Evolutionary conservation across 2,888 invertebrate species (phyloP).

Genomic region (Thymelicus acteon): DNA sequence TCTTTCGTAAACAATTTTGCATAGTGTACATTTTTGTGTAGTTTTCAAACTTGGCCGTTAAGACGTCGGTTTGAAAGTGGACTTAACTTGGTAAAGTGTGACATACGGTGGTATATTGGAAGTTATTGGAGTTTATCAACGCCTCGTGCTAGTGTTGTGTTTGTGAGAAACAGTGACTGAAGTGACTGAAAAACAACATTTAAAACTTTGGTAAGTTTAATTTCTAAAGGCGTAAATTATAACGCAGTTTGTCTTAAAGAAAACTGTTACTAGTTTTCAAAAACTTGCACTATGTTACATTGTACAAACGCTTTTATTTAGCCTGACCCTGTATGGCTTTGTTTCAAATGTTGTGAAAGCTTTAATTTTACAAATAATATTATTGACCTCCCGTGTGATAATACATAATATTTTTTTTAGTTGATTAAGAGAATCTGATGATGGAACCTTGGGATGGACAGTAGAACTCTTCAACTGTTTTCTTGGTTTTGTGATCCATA

Average conservation of each 20-base stretch:
- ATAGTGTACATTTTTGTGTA: constrained; percentile 47
- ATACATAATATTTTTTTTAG: too few relatives aligned
- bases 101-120: not conserved
- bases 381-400: too few relatives aligned
- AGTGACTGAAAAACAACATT: constrained; percentile 7
- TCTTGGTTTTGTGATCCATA: too few relatives aligned
- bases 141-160: constrained; percentile 19
- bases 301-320: too few relatives aligned
- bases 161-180: constrained; percentile 7
- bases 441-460: too few relatives aligned
- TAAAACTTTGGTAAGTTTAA: constrained; percentile 24
- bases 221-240: too few relatives aligned
- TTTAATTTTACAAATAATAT: too few relatives aligned
- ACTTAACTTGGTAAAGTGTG: constrained; percentile 22
- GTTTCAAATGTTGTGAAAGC: too few relatives aligned
- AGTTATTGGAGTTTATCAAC: constrained; percentile 13
- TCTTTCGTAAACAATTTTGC: constrained; percentile 51
- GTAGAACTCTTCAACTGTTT: too few relatives aligned
- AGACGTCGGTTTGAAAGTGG: constrained; percentile 18
- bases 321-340: too few relatives aligned
- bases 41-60: constrained; percentile 49
- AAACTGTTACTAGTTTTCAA: not conserved
- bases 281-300: not conserved
- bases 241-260: too few relatives aligned
- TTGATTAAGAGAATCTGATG: too few relatives aligned